Evolutionary conservation across 1,140 invertebrate species (phyloP), one percentile per base, ranked within the genome.

Genomic region (Lepeophtheirus salmonis): DNA sequence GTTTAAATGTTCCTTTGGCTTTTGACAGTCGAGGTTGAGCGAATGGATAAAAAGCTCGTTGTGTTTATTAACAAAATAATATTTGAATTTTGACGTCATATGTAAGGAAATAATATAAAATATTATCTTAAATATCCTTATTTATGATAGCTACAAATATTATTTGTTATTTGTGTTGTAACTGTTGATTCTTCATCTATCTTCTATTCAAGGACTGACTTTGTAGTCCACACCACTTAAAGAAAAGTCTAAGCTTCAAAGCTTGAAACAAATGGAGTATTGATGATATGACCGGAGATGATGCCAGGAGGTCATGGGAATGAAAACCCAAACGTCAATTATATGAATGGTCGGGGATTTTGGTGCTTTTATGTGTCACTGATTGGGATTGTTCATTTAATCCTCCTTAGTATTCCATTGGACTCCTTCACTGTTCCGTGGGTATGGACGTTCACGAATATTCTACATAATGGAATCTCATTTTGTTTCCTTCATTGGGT

Each of bases 311-410:
- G 26, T 4, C 22, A 57, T 57, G 22, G 26, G 23, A 41, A 26
- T 25, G 55, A 57, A 41, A 57, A 57, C 25, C 55, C 55, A 16
- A 57, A 57, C 55, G 26, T 25, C 1, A 57, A 57, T 25, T 57
- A 57, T 25, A 57, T 57, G 55, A 57, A 57, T 21, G 55, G 55
- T 2, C 55, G 55, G 2, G 55, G 55, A 17, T 57, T 54, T 30
- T 57, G 55, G 55, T 18, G 21, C 16, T 57, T 57, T n/a, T 57
- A 57, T 17, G 16, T 57, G 2, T 41, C 25, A 2, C 16, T 57
- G n/a, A 26, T 57, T 16, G 55, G 22, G n/a, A 17, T 16, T 3
- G 22, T 57, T 24, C 55, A 57, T 25, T n/a, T 57, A 14, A 57
- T 41, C 2, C 25, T 57, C 20, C 21, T 57, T 17, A 41, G 23